Percentiles rank a stretch among this genome's conserved stretches.
phyloP scores from a whole-genome alignment of 2,888 invertebrate genomes.

The Rutpela maculata region DNA sequence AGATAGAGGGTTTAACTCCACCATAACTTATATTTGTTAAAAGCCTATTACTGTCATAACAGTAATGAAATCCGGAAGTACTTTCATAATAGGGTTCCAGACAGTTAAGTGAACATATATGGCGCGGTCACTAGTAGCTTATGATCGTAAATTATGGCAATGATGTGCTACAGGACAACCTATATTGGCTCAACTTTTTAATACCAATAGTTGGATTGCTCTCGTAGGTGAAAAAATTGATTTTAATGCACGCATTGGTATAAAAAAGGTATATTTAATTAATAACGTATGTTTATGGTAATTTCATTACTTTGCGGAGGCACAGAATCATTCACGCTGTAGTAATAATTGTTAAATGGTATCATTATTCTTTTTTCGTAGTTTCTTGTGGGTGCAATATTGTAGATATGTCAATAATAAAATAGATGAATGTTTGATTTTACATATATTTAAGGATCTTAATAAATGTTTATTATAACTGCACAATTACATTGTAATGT shows the following conservation, averaged over 20 bases:
- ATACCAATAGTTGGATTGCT: neutral
- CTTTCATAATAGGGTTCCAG: no score
- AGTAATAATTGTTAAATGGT: neutral
- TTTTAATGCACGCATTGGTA: neutral
- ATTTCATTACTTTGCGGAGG: slow-evolving; percentile 18
- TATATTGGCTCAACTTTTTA: no score
- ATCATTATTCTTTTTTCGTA: neutral
- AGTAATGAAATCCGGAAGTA: neutral
- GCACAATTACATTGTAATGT: no score
- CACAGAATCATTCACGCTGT: neutral
- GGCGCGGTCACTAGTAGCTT: no score
- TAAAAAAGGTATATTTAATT: slow-evolving; percentile 8
- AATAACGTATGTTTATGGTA: slow-evolving; percentile 21
- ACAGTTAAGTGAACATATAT: no score
- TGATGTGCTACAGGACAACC: no score
- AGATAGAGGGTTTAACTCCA: neutral
- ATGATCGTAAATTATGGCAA: no score
- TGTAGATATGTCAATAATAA: neutral
- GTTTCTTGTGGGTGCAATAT: neutral
- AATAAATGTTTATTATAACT: no score
- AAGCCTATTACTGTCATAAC: neutral
- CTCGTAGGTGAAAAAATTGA: neutral
- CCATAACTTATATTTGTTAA: neutral
- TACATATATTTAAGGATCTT: no score
- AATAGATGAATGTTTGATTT: neutral